Conservation (phyloP, 2,797 vertebrate species). For the Apogon hyalosoma region DNA sequence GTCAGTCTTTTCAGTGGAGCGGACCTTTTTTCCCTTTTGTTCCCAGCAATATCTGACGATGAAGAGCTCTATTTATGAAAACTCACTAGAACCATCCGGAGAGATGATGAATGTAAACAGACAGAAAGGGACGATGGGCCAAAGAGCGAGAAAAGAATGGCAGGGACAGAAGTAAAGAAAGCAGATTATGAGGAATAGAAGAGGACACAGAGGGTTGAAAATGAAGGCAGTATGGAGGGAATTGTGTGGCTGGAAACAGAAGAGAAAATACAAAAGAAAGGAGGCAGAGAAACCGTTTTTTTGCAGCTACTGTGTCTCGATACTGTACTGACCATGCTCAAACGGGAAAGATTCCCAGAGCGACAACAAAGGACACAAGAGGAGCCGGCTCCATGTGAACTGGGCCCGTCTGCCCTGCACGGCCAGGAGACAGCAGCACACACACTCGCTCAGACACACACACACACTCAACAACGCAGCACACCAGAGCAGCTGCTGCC, state of each 20-base stretch:
- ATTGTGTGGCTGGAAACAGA: conserved; percentile 4
- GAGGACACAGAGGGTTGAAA: conserved; percentile 23
- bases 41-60: conserved; percentile 14
- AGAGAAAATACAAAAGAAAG: conserved; percentile 16
- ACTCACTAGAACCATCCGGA: conserved; percentile 45
- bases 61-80: conserved; percentile 47
- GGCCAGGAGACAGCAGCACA: conserved; percentile 65
- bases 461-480: conserved; percentile 41
- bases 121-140: conserved; percentile 25
- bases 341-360: conserved; percentile 79
- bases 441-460: conserved; percentile 43
- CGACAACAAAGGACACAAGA: conserved; percentile 86
- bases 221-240: conserved; percentile 11
- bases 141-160: conserved; percentile 33
- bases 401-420: conserved; percentile 74
- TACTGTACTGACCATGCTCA: conserved; percentile 61
- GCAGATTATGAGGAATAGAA: conserved; percentile 37
- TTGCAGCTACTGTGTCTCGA: conserved; percentile 44
- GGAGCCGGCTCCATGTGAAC: conserved; percentile 84
- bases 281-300: conserved; percentile 24
- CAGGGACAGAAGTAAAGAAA: conserved; percentile 23
- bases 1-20: conserved; percentile 22
- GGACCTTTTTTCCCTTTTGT: conserved; percentile 24
- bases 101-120: conserved; percentile 44
- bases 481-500: conserved; percentile 80